Percentiles rank a stretch among this genome's conserved stretches.
Evolutionary conservation across 2,888 invertebrate species (phyloP).

Genomic region (Rhagonycha lutea): DNA sequence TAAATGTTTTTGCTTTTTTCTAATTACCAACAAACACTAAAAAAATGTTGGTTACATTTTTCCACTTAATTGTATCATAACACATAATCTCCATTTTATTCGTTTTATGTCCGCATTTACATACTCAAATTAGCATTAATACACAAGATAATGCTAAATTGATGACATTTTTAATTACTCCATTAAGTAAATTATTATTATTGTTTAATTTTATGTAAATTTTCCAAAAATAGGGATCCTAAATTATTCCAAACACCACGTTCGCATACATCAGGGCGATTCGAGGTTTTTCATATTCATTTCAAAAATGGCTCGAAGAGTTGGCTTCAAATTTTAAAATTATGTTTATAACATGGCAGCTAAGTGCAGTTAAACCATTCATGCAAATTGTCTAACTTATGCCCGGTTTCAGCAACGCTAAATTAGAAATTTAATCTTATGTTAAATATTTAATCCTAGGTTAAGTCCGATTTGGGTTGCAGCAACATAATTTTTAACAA

Average conservation of each 20-base stretch:
- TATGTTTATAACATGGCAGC: no score
- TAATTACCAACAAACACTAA: background rate
- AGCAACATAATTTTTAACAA: no score
- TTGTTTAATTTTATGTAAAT: background rate
- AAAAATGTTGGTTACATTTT: background rate
- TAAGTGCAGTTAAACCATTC: no score
- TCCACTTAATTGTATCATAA: slow-evolving; percentile 8
- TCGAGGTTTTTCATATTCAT: no score
- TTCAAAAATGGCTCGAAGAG: no score
- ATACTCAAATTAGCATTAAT: slow-evolving; percentile 12
- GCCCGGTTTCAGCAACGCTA: no score
- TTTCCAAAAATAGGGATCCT: background rate
- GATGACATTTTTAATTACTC: background rate
- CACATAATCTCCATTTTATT: slow-evolving; percentile 12
- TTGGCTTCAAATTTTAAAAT: no score
- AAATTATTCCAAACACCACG: background rate
- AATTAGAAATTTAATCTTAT: no score
- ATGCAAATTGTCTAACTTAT: no score
- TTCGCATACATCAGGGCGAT: background rate
- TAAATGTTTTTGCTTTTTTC: background rate
- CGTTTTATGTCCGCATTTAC: background rate
- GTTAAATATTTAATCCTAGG: no score
- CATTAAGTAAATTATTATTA: background rate
- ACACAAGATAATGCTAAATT: background rate
- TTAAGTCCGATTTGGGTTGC: no score